A percentile compares a stretch with the other conserved stretches of the same genome.
These are phyloP conservation scores for Heliconius charithonia DNA, from an alignment of 2,888 invertebrate species.

Conservation along the genomic window DNA sequence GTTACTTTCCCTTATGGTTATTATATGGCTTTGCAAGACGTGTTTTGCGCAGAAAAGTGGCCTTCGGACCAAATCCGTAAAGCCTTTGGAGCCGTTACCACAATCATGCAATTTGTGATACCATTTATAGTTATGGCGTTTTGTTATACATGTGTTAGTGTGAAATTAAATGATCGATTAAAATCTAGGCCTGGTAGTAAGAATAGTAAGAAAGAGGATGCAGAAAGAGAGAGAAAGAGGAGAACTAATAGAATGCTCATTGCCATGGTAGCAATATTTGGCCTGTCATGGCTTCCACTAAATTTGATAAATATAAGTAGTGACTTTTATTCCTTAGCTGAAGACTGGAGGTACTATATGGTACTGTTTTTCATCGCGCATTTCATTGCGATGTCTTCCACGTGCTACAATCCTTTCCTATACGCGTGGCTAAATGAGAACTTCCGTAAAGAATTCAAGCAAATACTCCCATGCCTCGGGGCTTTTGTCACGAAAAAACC, in stretches of 20 bases:
- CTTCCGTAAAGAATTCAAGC: slow-evolving; percentile 94
- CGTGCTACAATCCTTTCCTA: slow-evolving; percentile 96
- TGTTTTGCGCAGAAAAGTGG: slow-evolving; percentile 90
- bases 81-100: slow-evolving; percentile 90
- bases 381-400: slow-evolving; percentile 96
- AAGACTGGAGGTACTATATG: slow-evolving; percentile 88
- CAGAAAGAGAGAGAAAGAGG: slow-evolving; percentile 90
- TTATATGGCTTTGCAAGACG: slow-evolving; percentile 86
- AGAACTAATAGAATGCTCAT: slow-evolving; percentile 95
- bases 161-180: slow-evolving; percentile 89
- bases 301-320: slow-evolving; percentile 91
- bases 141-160: slow-evolving; percentile 92
- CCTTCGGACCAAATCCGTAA: slow-evolving; percentile 88
- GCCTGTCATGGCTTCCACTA: slow-evolving; percentile 92
- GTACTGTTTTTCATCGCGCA: slow-evolving; percentile 92
- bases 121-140: slow-evolving; percentile 94
- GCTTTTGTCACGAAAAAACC: slow-evolving; percentile 72
- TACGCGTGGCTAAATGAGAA: slow-evolving; percentile 98
- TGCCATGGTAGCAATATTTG: slow-evolving; percentile 95
- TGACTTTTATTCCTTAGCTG: slow-evolving; percentile 86
- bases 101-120: slow-evolving; percentile 92
- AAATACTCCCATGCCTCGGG: slow-evolving; percentile 87
- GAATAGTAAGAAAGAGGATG: slow-evolving; percentile 89
- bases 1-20: slow-evolving; percentile 94
- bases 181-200: slow-evolving; percentile 89